phyloP scores from a whole-genome alignment of 2,888 invertebrate genomes.

The Tortricodes alternella region DNA sequence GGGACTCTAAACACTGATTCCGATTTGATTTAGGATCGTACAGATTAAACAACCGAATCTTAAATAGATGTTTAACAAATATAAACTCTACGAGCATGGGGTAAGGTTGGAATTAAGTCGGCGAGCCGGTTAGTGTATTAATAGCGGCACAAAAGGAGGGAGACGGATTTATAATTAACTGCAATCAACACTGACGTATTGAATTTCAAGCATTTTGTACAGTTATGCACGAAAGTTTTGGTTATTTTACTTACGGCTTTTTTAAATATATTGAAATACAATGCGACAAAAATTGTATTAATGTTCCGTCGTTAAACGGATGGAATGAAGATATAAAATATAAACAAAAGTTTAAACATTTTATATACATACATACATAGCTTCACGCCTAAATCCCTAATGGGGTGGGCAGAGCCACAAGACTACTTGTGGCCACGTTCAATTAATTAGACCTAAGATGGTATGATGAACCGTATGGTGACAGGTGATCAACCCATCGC shows the following conservation, averaged over 20 bases:
- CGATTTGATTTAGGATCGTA: slow-evolving; percentile 71
- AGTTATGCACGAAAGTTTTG: slow-evolving; percentile 44
- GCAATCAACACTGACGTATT: slow-evolving; percentile 82
- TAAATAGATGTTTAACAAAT: slow-evolving; percentile 34
- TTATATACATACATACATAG: too few relatives aligned
- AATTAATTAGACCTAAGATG: too few relatives aligned
- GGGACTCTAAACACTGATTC: slow-evolving; percentile 68
- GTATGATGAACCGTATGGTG: too few relatives aligned
- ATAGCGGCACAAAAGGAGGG: slow-evolving; percentile 76
- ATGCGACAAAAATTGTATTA: too few relatives aligned
- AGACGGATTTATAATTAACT: slow-evolving; percentile 81
- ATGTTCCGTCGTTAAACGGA: too few relatives aligned
- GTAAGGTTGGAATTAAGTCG: slow-evolving; percentile 34
- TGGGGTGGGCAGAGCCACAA: too few relatives aligned
- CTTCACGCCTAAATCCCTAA: too few relatives aligned
- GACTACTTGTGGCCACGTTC: too few relatives aligned
- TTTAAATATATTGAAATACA: not conserved
- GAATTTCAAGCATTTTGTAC: slow-evolving; percentile 76
- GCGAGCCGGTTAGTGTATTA: slow-evolving; percentile 46
- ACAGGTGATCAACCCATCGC: too few relatives aligned
- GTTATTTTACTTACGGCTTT: too few relatives aligned
- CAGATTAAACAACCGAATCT: slow-evolving; percentile 63
- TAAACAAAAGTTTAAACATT: too few relatives aligned
- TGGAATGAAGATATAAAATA: too few relatives aligned
- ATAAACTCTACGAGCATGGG: slow-evolving; percentile 32